Evolutionary conservation across 2,888 invertebrate species (phyloP), one percentile per base, ranked within the genome.

Genomic region (Tachina lurida): DNA sequence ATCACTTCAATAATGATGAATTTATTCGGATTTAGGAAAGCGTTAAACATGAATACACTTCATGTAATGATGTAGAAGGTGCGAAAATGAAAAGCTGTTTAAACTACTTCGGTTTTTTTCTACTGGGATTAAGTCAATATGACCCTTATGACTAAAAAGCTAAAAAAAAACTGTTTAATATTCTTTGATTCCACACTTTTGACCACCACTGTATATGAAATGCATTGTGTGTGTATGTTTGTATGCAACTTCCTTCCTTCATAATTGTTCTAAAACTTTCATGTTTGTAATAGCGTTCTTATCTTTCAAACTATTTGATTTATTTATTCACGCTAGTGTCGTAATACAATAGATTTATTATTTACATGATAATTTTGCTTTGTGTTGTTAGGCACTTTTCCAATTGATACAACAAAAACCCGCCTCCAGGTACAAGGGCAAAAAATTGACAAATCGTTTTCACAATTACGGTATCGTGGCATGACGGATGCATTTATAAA

Each of bases 351-450:
- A 52, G n/a, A 65, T 47, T 75, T 52, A 45, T 71, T 80, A 56
- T 76, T 76, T 65, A 65, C 60, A 73, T 58, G 52, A 47, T 52
- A 60, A 78, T 79, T n/a, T 68, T 10, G 10, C 52, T 65, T 52
- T 75, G 13, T 9, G n/a, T 45, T 58, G 8, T 73, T 41, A 97
- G 98, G 98, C 88, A 98, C 98, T 56, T 98, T 98, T 94, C 98
- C 98, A n/a, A 96, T 98, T 89, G 98, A 98, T 93, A 97, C 98
- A 45, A 97, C 98, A 31, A 98, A 98, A 94, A 98, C 98, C 19
- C 95, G 98, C 88, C 95, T 98, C 31, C 98, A 98, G 94, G 95
- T 98, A 90, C 98, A 98, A 93, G 98, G 98, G 1, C 98, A 98
- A 93, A 96, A 95, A 91, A 95, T 96, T 86, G 97, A 97, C 92